Percentiles rank a stretch among this genome's conserved stretches.
phyloP scores from a whole-genome alignment of 2,113 vertebrate genomes.

The Taurulus bubalis region DNA sequence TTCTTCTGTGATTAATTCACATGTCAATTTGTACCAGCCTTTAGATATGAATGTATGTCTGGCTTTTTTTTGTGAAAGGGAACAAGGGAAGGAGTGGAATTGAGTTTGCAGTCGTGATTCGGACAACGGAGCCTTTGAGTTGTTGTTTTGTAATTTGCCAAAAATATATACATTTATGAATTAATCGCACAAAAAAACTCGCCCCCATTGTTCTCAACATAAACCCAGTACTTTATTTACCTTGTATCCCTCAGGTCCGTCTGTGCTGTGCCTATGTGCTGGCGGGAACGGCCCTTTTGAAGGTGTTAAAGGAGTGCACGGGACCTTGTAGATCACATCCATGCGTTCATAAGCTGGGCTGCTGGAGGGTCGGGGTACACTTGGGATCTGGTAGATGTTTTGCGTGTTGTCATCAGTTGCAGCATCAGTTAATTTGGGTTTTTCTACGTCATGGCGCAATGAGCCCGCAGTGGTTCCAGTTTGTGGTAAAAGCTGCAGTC shows the following conservation, averaged over 20 bases:
- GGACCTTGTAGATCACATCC: conserved; percentile 84
- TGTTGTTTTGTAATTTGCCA: background rate
- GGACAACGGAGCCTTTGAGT: background rate
- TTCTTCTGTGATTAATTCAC: background rate
- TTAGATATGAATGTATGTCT: background rate
- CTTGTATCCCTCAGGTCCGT: conserved; percentile 64
- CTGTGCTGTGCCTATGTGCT: conserved; percentile 72
- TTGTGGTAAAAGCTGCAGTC: conserved; percentile 85
- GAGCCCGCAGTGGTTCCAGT: background rate
- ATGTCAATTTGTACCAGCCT: too few relatives aligned
- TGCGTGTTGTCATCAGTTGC: background rate
- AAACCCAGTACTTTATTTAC: conserved; percentile 29
- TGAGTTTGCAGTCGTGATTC: background rate
- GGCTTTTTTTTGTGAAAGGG: background rate
- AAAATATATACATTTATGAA: background rate
- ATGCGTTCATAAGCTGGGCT: conserved; percentile 83
- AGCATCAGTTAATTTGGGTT: rapidly evolving
- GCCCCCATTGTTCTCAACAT: background rate
- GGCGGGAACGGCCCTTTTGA: conserved; percentile 63
- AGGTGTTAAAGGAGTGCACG: conserved; percentile 28
- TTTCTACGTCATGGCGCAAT: conserved; percentile 1
- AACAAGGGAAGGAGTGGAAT: background rate
- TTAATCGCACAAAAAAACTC: background rate
- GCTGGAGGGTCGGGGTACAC: conserved; percentile 27
- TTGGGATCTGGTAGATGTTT: conserved; percentile 85